Base-by-base conservation (phyloP, 2,797 vertebrate species). In the Crenichthys baileyi region DNA sequence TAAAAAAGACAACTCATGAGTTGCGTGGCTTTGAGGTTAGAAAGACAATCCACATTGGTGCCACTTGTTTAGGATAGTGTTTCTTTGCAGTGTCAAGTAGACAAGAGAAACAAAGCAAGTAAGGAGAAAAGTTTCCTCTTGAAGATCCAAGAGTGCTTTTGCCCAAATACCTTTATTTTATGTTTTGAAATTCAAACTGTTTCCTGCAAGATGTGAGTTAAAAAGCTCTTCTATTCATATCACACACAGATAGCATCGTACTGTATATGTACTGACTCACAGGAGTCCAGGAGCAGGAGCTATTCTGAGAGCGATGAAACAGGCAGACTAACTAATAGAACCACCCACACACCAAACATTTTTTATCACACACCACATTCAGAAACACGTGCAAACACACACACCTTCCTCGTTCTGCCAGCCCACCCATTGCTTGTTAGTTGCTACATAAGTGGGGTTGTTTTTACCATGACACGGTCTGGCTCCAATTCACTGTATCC, bases 291-390 rank as follows among this genome's bases (percentile, higher is more conserved):
- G 87, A 87, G 83, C 85, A 85, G 79, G 84, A 79, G 89, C 80
- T 87, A 90, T 89, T 92, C 90, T 87, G 89, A 85, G 83, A 90
- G 88, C 90, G 90, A 93, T 92, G 88, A 91, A 89, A 91, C 89
- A 92, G 84, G 82, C 89, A 90, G 85, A 88, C 90, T 90, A 89
- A 92, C 87, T 91, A 92, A 93, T 89, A 82, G 89, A 92, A 89
- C 89, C 92, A 90, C 92, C 91, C 90, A 92, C 92, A 90, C 89
- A 86, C 79, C 81, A 87, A 91, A 85, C 85, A 85, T 86, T 90
- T 85, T 91, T 91, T 82, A 91, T 88, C 90, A 89, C 81, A 84
- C 85, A 86, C 82, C 79, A 89, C 82, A 80, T 88, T 88, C 89
- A 89, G 84, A 92, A 84, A 85, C 82, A 90, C 58, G 16, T 26